A percentile compares a stretch with the other conserved stretches of the same genome.
Conservation (phyloP, 2,113 vertebrate species). For the Columbina picui region DNA sequence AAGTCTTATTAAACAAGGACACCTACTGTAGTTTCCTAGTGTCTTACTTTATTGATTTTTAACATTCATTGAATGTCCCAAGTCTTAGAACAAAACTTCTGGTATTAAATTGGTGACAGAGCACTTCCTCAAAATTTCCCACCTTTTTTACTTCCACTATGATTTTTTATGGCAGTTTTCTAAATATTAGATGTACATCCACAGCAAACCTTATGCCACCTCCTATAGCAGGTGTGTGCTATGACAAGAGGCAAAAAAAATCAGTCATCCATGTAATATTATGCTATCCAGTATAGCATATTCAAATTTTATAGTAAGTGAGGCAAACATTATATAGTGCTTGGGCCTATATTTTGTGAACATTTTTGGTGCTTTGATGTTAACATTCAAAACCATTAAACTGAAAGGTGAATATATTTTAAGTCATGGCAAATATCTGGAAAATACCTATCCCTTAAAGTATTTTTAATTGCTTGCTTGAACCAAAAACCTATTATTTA, state of each 20-base stretch:
- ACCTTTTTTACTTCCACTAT: background rate
- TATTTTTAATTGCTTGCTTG: background rate
- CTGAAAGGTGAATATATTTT: background rate
- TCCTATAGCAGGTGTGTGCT: background rate
- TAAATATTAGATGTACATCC: background rate
- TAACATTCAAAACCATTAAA: background rate
- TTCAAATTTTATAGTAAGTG: background rate
- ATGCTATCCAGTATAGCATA: background rate
- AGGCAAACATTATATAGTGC: background rate
- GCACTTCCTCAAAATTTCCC: background rate
- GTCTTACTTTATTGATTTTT: background rate
- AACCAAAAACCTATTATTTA: background rate
- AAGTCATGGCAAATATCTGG: background rate
- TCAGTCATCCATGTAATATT: rapidly evolving
- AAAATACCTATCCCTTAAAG: background rate
- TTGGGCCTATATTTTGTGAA: background rate
- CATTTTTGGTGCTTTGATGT: background rate
- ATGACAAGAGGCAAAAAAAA: background rate
- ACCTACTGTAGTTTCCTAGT: background rate
- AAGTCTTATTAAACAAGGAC: background rate
- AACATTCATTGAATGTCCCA: background rate
- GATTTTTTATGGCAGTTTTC: background rate
- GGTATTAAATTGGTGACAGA: background rate
- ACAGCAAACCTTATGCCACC: background rate
- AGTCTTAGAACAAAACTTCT: background rate